Evolutionary conservation across 2,113 vertebrate genomes (phyloP), one percentile per base, ranked within the genome.

Genomic region (Percopsis transmontana): DNA sequence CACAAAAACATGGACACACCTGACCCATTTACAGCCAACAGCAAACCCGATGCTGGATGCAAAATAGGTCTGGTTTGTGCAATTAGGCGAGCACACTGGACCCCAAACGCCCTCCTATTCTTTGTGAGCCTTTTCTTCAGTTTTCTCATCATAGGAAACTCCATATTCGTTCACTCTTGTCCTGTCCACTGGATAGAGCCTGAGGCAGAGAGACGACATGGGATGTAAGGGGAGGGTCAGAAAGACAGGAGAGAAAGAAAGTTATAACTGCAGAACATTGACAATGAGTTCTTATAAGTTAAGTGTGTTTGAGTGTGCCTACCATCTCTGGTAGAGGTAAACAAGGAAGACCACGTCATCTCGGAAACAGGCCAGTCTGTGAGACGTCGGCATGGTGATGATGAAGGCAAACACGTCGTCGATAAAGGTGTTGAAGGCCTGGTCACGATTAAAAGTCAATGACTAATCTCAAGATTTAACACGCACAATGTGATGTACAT

Each of bases 391-490:
- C 97, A 99, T 99, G 77, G 97, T 99, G 91, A 99, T 98, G 90
- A 99, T 93, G 91, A 99, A 99, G 81, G 97, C 97, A 52, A 99
- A 99, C 70, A 99, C 93, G 15, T 98, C 97, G 24, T 99, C 97
- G 27, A 99, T 99, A 88, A 99, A 99, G 42, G 97, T 99, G 64
- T 99, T 99, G 88, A 99, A 99, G 0, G 97, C 97, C 97, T 99
- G 84, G 0, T 39, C 56, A 58, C 4, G 48, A 66, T 33, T 72
- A 19, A 74, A 63, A 38, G 70, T 9, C 2, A 45, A 27, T 60
- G 7, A 38, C 5, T 60, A 8, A 13, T 15, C 38, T 52, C n/a
- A 52, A 39, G 16, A 27, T 5, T 8, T 9, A 20, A 70, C 4
- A 21, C 12, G 42, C 5, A 20, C n/a, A n/a, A n/a, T n/a, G n/a